phyloP scores from a whole-genome alignment of 2,797 vertebrate species.

The Enteromius anoplus region DNA sequence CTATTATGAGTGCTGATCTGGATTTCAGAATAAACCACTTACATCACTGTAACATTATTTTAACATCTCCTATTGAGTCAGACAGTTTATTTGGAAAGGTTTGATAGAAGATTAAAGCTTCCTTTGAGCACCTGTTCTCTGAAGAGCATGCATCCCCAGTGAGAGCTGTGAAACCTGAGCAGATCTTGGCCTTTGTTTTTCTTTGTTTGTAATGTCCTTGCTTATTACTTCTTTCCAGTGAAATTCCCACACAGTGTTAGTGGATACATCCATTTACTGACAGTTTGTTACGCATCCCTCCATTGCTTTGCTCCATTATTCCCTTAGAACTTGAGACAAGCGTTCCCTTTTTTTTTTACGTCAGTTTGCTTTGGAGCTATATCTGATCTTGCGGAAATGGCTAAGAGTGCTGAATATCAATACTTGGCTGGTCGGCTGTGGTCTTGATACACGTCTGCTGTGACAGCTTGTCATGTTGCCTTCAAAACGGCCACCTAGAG shows the following conservation, averaged over 20 bases:
- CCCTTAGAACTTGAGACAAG: constrained; percentile 45
- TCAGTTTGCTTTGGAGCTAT: constrained; percentile 33
- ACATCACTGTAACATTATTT: neutral
- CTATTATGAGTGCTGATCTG: neutral
- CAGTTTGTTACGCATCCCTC: constrained; percentile 41
- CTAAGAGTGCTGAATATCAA: constrained; percentile 24
- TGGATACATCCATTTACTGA: constrained; percentile 42
- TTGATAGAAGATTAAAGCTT: constrained; percentile 48
- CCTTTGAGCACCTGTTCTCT: constrained; percentile 45
- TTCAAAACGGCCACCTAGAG: constrained; percentile 9
- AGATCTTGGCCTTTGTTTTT: constrained; percentile 45
- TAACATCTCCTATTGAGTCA: neutral
- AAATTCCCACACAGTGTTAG: constrained; percentile 36
- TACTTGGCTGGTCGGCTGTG: neutral
- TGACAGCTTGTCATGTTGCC: constrained; percentile 25
- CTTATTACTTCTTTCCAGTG: constrained; percentile 34
- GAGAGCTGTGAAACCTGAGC: constrained; percentile 47
- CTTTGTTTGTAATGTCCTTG: constrained; percentile 49
- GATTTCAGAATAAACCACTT: neutral
- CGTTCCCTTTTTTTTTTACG: constrained; percentile 13
- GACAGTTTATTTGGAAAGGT: constrained; percentile 10
- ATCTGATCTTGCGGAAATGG: constrained; percentile 49
- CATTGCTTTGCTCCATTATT: constrained; percentile 46
- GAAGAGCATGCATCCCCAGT: constrained; percentile 15
- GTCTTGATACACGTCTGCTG: neutral